Evolutionary conservation across 2,113 vertebrate species (phyloP).

Genomic region (Fregetta grallaria): DNA sequence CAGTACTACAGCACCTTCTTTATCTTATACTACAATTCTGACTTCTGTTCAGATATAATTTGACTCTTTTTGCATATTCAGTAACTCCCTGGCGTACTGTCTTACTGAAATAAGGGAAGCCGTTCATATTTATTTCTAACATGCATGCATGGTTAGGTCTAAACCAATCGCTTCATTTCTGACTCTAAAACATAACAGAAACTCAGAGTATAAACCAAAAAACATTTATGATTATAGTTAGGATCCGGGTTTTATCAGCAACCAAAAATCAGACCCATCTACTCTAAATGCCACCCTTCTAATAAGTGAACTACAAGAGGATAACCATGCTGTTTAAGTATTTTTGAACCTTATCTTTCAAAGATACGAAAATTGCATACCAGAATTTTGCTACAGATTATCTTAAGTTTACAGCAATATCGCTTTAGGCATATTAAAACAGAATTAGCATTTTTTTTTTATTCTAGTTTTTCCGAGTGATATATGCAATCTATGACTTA

Average conservation of each 20-base stretch:
- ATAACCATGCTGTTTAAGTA: neutral
- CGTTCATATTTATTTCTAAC: neutral
- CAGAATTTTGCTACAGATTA: neutral
- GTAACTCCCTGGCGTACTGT: neutral
- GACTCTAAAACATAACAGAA: neutral
- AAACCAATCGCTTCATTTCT: neutral
- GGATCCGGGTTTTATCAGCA: neutral
- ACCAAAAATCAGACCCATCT: neutral
- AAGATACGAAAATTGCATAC: neutral
- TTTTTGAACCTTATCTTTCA: neutral
- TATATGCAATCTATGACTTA: neutral
- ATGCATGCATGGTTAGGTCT: neutral
- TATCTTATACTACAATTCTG: neutral
- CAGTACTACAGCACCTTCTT: neutral
- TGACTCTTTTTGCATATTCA: neutral
- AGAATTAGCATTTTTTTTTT: neutral
- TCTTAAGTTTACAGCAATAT: neutral
- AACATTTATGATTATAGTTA: neutral
- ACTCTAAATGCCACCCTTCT: neutral
- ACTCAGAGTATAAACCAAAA: neutral
- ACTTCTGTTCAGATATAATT: neutral
- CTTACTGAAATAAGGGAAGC: neutral
- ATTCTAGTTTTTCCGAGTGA: neutral
- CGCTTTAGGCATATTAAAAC: neutral
- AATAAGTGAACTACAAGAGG: neutral